These are phyloP conservation scores for Pelodiscus sinensis DNA, from an alignment of 2,113 vertebrate species.

Conservation along the genomic window DNA sequence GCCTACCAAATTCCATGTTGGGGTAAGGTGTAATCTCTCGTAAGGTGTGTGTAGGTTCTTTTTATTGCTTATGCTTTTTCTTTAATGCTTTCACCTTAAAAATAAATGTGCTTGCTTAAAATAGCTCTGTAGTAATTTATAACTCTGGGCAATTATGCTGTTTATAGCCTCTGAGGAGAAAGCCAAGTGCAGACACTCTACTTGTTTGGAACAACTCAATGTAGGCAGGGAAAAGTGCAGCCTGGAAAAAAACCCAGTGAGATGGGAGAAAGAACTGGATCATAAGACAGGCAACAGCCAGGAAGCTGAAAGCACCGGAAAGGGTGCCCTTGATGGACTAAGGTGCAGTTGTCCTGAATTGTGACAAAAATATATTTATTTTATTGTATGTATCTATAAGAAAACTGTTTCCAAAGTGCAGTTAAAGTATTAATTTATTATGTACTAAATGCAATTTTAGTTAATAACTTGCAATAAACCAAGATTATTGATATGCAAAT, in stretches of 20 bases:
- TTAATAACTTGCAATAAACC: conserved; percentile 46
- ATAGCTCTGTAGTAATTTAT: background rate
- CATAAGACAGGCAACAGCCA: background rate
- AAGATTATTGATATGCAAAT: conserved; percentile 62
- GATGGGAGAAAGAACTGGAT: background rate
- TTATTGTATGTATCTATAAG: background rate
- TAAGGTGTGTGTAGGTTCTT: background rate
- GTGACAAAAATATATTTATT: background rate
- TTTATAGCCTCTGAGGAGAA: background rate
- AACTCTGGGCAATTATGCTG: background rate
- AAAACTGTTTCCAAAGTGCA: background rate
- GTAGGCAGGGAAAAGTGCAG: background rate
- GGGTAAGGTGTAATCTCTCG: background rate
- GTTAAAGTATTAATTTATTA: background rate
- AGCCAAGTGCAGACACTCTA: background rate
- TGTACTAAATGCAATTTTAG: conserved; percentile 30
- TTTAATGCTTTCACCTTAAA: background rate
- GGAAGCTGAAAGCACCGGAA: background rate
- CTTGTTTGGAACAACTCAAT: background rate
- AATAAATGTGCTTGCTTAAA: background rate
- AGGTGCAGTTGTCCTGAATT: background rate
- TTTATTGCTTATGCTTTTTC: background rate
- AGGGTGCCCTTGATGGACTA: background rate
- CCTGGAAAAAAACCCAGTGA: background rate
- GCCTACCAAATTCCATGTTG: too few species aligned